Base-by-base conservation (phyloP, 2,888 invertebrate species). In the Gnatocerus cornutus region DNA sequence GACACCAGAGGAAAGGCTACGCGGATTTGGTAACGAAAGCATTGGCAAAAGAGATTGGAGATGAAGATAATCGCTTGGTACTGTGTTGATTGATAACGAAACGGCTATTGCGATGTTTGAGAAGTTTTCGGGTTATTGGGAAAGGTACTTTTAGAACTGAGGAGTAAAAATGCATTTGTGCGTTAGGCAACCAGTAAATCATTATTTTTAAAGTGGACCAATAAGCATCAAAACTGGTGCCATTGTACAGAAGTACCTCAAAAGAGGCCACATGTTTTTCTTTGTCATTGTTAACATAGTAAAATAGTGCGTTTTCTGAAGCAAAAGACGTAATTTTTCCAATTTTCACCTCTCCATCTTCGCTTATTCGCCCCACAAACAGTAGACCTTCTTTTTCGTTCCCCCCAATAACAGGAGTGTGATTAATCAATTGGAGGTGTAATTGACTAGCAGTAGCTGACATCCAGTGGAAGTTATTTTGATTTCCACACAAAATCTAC, bases 1-100 rank as follows among this genome's bases (percentile, higher is more conserved):
- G 82, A 1, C 74, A 77, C 12, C 76, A 85, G 68, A 74, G 81
- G 45, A 84, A 79, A 68, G 85, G 85, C 16, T 85, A 84, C 69
- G 85, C 80, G 3, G 78, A 74, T 69, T 71, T 83, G 14, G 77
- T 85, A 12, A 75, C 79, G 1, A 81, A 82, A 75, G 73, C 77
- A 1, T 68, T 84, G 55, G 73, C 82, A 7, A 84, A 81, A 65
- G 69, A 78, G 53, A 78, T 85, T 10, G 83, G 81, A 0, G 71
- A 80, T 50, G 76, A 81, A 50, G 84, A 81, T 72, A 79, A 61
- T 75, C 82, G 1, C 37, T 76, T 1, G 79, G 79, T 10, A 83
- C 82, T 37, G 76, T 84, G 29, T 69, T 83, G 2, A 45, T 73
- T 2, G 76, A 77, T 8, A 85, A 86, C 71, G 67, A 43, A 14